Base-by-base conservation (phyloP, 2,797 vertebrate species). In the Peromyscus eremicus region DNA sequence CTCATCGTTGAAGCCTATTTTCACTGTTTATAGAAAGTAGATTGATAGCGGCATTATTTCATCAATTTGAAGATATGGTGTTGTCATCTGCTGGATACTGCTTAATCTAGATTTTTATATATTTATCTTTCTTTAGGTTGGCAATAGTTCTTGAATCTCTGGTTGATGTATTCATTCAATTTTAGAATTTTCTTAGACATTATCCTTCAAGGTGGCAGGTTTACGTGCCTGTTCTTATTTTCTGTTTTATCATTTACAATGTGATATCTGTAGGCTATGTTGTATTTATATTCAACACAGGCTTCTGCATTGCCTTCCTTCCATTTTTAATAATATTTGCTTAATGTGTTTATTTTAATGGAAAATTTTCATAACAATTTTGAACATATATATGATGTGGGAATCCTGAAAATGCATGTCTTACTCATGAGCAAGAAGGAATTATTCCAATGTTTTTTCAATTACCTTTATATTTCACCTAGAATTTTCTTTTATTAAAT, bases 81-180 rank as follows among this genome's bases (percentile, higher is more conserved):
- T 60, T 12, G 52, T 90, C 82, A 43, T 75, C 32, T 87, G 6
- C 49, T 73, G 21, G 12, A 55, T 80, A 17, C 8, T n/a, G n/a
- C 19, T 75, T 87, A 92, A 37, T 92, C 13, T 87, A 49, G 16
- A 85, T 96, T 92, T 83, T 9, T 83, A 76, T 46, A 3, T 37
- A 80, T 89, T 73, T 85, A 71, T 77, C 17, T 90, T 89, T 88
- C 34, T 80, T 90, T 92, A 75, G 55, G 2, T 80, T 71, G 40
- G 10, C n/a, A 90, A 16, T 27, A 75, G 4, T 52, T 73, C 6
- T 70, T 49, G 32, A 89, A 57, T 75, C 16, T 92, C 21, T 27
- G 27, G n/a, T 40, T 93, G 34, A 57, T 76, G 25, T 71, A 80
- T 80, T 62, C 71, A 93, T 80, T 91, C 7, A 76, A 12, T 71